Evolutionary conservation across 2,113 vertebrate genomes (phyloP), one percentile per base, ranked within the genome.

Genomic region (Ailuropoda melanoleuca): DNA sequence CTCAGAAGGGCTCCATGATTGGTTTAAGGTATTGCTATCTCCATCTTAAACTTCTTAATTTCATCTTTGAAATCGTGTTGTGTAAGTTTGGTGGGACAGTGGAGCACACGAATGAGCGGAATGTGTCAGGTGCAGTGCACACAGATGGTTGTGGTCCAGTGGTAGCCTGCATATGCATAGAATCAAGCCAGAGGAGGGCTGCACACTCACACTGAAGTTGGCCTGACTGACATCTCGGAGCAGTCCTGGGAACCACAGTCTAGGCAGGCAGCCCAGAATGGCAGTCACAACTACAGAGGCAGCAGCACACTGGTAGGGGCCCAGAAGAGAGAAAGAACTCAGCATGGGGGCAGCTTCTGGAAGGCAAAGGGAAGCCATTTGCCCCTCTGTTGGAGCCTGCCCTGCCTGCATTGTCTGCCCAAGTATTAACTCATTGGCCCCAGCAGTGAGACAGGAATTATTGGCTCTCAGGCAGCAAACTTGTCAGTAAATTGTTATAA

Each of bases 151-250:
- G 31, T 37, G 24, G 50, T 17, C 37, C 23, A 23, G 29, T 0
- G 0, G 13, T 3, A 29, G 56, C 11, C 9, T 15, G n/a, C 26
- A 9, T 31, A 34, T 0, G 11, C 7, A 0, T 1, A 14, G 26
- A 31, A 12, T 31, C 48, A 46, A 77, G 48, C 31, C 39, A 78
- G 70, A 56, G 8, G 12, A n/a, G 4, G 26, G 31, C 6, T 13
- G 23, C 39, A 43, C 8, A 18, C 8, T 17, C 46, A 46, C 13
- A 6, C 46, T 29, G 58, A 24, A 9, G n/a, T 31, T 60, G 53
- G 29, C 66, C 53, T 72, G 31, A 2, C 1, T 0, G 31, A 23
- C 1, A 23, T 53, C 80, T 78, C 15, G 0, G 17, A 31, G 58
- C 11, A 13, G 19, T 68, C 39, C 62, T 50, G 50, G 23, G 50